Conservation (phyloP, 1,140 invertebrate genomes). For the Drosophila oshimai region DNA sequence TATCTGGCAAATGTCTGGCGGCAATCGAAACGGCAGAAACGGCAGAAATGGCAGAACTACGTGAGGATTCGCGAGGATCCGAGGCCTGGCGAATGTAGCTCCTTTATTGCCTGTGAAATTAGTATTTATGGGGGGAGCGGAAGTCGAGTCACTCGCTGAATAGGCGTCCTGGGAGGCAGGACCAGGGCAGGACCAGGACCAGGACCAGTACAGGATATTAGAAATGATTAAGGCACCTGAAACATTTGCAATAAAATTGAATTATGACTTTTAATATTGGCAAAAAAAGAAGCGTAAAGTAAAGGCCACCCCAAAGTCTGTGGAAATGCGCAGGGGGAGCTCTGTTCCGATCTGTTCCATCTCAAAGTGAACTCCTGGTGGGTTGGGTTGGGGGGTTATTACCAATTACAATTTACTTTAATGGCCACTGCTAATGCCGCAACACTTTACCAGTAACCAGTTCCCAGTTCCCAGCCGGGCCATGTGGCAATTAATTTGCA, state of each 20-base stretch:
- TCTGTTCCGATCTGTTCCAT: not conserved
- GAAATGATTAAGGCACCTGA: slow-evolving; percentile 80
- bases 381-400: slow-evolving; percentile 22
- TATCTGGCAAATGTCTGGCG: slow-evolving; percentile 71
- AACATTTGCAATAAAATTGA: slow-evolving; percentile 83
- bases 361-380: slow-evolving; percentile 5
- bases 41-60: slow-evolving; percentile 48
- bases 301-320: slow-evolving; percentile 14
- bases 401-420: slow-evolving; percentile 78
- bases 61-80: slow-evolving; percentile 41
- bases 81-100: slow-evolving; percentile 59
- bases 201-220: slow-evolving; percentile 73
- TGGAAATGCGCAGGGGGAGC: slow-evolving; percentile 40
- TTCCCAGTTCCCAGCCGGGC: slow-evolving; percentile 54
- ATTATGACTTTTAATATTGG: slow-evolving; percentile 82
- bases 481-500: slow-evolving; percentile 82
- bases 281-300: slow-evolving; percentile 13
- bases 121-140: slow-evolving; percentile 78
- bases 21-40: slow-evolving; percentile 53
- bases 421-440: slow-evolving; percentile 62
- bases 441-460: slow-evolving; percentile 47
- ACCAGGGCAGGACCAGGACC: not conserved
- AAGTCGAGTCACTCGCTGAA: slow-evolving; percentile 43
- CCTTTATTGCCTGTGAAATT: slow-evolving; percentile 82
- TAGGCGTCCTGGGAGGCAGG: slow-evolving; percentile 56